Evolutionary conservation across 1,140 invertebrate species (phyloP).

Genomic region (Caenorhabditis brenneri): DNA sequence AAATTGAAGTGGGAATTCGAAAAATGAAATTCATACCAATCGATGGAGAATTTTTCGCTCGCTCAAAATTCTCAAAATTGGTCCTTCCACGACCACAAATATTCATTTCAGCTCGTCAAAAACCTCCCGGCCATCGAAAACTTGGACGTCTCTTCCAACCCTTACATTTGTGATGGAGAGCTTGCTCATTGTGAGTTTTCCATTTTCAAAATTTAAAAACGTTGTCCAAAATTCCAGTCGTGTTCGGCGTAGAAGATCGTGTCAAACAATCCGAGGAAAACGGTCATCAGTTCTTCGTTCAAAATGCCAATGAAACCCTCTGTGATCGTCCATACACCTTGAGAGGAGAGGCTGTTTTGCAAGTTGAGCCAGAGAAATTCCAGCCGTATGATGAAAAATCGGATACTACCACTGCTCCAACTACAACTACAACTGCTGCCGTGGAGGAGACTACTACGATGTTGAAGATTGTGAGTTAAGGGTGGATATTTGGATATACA

Average conservation of each 20-base stretch:
- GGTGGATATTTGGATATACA: too few species aligned
- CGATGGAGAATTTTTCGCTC: too few species aligned
- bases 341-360: conserved; percentile 25
- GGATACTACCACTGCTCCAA: conserved; percentile 52
- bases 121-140: conserved; percentile 41
- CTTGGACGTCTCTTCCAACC: conserved; percentile 47
- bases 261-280: conserved; percentile 37
- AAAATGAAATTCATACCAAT: too few species aligned
- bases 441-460: conserved; percentile 15
- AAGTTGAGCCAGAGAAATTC: conserved; percentile 45
- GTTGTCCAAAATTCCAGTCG: conserved; percentile 43
- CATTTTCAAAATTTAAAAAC: conserved; percentile 34
- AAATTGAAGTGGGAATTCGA: too few species aligned
- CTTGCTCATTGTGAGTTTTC: background rate
- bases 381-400: conserved; percentile 44
- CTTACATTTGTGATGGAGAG: conserved; percentile 43
- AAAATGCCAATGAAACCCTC: conserved; percentile 51
- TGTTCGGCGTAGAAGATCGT: conserved; percentile 36
- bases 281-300: conserved; percentile 27
- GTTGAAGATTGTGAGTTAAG: conserved; percentile 42
- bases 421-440: conserved; percentile 35
- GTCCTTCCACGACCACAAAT: conserved; percentile 33
- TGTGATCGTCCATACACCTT: conserved; percentile 51
- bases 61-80: conserved; percentile 43
- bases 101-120: conserved; percentile 19